Percentiles rank a stretch among this genome's conserved stretches.
These are phyloP conservation scores for Melanotaenia boesemani DNA, from an alignment of 2,797 vertebrate genomes.

Conservation along the genomic window DNA sequence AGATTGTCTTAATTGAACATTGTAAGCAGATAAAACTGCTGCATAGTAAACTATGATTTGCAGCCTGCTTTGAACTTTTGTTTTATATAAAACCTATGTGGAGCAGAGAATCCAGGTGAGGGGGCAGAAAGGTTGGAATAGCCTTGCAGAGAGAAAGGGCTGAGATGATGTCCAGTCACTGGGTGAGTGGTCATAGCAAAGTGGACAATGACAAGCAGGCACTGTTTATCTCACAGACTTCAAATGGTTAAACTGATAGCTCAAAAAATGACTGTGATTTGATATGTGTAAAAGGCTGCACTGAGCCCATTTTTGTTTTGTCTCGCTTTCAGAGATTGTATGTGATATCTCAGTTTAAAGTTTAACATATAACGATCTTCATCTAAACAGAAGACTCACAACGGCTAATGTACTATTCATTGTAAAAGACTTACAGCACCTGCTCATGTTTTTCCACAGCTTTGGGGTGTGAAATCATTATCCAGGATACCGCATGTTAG, in stretches of 20 bases:
- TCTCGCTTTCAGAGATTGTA: background rate
- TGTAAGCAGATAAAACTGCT: background rate
- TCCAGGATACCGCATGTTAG: background rate
- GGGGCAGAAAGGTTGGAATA: slow-evolving; percentile 34
- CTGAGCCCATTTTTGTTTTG: background rate
- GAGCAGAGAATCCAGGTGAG: slow-evolving; percentile 39
- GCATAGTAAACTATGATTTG: background rate
- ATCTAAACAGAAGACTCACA: background rate
- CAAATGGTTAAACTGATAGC: background rate
- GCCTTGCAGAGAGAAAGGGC: slow-evolving; percentile 16
- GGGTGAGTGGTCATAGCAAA: slow-evolving; percentile 44
- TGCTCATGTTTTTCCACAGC: background rate
- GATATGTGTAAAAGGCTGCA: background rate
- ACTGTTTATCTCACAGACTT: slow-evolving; percentile 8
- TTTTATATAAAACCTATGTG: background rate
- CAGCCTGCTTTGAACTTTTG: slow-evolving; percentile 6
- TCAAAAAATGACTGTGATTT: background rate
- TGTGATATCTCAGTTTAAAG: background rate
- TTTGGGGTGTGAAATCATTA: background rate
- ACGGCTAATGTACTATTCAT: background rate
- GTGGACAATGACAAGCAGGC: background rate
- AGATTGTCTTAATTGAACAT: background rate
- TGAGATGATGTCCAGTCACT: slow-evolving; percentile 16
- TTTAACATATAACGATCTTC: background rate
- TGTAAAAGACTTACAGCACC: background rate